Evolutionary conservation across 2,888 invertebrate genomes (phyloP).

Genomic region (Ganaspis brasiliensis): DNA sequence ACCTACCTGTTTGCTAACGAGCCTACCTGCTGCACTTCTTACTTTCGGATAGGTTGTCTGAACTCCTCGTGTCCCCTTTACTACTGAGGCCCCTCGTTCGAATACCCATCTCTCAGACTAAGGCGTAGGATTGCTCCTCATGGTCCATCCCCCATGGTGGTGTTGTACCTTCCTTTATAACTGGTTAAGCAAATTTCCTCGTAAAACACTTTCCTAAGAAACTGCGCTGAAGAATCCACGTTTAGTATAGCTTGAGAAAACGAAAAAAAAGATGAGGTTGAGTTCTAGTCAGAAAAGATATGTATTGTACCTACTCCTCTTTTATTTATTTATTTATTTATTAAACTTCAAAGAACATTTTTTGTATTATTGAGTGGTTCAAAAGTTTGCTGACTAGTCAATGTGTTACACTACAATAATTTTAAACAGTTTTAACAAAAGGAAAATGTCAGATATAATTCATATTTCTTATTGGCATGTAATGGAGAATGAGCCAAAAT

Average conservation of each 20-base stretch:
- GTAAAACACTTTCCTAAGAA: constrained; percentile 73
- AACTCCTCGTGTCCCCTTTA: constrained; percentile 52
- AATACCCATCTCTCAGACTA: constrained; percentile 36
- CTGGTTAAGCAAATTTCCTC: constrained; percentile 76
- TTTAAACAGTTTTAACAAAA: too few species aligned
- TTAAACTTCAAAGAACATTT: too few species aligned
- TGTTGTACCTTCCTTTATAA: constrained; percentile 69
- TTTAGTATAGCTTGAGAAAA: constrained; percentile 9
- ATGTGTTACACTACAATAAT: too few species aligned
- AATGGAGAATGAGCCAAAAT: too few species aligned
- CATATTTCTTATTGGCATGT: too few species aligned
- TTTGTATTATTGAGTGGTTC: too few species aligned
- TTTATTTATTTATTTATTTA: too few species aligned
- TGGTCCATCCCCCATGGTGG: constrained; percentile 53
- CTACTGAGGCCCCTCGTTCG: constrained; percentile 36
- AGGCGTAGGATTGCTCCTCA: constrained; percentile 45
- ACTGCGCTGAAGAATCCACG: constrained; percentile 28
- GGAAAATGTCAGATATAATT: too few species aligned
- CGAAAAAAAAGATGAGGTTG: constrained; percentile 39
- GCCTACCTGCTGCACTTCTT: constrained; percentile 80
- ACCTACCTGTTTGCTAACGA: constrained; percentile 79
- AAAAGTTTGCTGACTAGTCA: too few species aligned
- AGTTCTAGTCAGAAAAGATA: constrained; percentile 21
- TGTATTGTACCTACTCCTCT: not conserved
- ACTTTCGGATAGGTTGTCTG: constrained; percentile 73